Conservation (phyloP, 2,797 vertebrate species). For the Helostoma temminkii region DNA sequence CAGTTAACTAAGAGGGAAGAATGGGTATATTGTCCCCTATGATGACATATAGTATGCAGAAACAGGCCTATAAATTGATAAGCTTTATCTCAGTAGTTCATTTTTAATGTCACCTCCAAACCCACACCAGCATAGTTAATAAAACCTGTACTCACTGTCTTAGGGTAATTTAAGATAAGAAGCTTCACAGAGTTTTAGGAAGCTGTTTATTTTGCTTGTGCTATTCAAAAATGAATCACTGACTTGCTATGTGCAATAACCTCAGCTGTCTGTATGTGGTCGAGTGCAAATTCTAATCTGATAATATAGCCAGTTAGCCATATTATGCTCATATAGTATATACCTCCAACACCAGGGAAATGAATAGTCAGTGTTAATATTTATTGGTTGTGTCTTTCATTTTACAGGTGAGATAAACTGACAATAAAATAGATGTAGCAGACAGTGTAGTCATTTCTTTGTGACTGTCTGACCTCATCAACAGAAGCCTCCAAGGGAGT, state of each 20-base stretch:
- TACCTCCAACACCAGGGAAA: no score
- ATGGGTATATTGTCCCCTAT: constrained; percentile 52
- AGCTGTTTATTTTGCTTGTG: background rate
- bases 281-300: background rate
- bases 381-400: background rate
- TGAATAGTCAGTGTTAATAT: no score
- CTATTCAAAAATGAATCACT: constrained; percentile 2
- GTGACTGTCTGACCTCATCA: background rate
- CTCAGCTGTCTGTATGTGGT: background rate
- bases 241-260: background rate
- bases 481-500: background rate
- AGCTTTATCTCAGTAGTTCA: constrained; percentile 7
- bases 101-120: constrained; percentile 24
- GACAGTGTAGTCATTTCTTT: background rate
- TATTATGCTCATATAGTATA: no score
- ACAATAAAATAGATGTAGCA: background rate
- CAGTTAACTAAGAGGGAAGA: constrained; percentile 57
- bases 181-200: background rate
- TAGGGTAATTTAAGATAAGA: background rate
- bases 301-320: no score
- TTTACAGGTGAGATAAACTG: background rate
- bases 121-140: constrained; percentile 9
- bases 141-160: constrained; percentile 12
- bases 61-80: background rate
- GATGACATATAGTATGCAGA: constrained; percentile 6